These are phyloP conservation scores for Nycteola revayana DNA, from an alignment of 2,888 invertebrate species.

Conservation along the genomic window DNA sequence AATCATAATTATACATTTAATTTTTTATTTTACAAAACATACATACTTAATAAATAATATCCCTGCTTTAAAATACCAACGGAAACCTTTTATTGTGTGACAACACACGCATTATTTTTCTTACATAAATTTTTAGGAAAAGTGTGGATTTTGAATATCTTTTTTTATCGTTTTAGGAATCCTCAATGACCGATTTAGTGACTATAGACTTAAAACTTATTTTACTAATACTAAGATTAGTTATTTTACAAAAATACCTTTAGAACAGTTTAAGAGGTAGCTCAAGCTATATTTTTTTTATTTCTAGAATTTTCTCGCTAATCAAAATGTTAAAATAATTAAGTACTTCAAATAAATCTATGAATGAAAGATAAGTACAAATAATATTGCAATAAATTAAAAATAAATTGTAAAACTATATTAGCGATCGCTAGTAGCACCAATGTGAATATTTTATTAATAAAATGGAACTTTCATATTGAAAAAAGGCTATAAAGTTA, in stretches of 20 bases:
- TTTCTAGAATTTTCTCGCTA: conserved; percentile 46
- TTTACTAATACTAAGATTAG: conserved; percentile 56
- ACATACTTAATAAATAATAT: not conserved
- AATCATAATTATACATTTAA: too few relatives aligned
- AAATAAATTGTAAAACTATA: conserved; percentile 39
- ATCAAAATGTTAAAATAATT: conserved; percentile 48
- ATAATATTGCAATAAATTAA: conserved; percentile 29
- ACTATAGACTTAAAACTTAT: conserved; percentile 39
- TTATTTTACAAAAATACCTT: conserved; percentile 72
- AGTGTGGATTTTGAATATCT: conserved; percentile 50
- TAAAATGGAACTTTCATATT: conserved; percentile 30
- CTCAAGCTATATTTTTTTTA: conserved; percentile 54
- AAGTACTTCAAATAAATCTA: conserved; percentile 56
- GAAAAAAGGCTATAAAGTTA: conserved; percentile 14
- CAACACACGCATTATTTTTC: conserved; percentile 18
- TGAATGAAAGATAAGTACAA: conserved; percentile 37
- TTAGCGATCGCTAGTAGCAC: conserved; percentile 69
- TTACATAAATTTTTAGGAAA: conserved; percentile 47
- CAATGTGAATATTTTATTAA: conserved; percentile 56
- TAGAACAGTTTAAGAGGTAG: conserved; percentile 74
- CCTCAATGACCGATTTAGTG: conserved; percentile 44
- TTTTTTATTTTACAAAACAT: too few relatives aligned
- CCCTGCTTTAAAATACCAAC: conserved; percentile 16
- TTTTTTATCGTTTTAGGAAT: conserved; percentile 51
- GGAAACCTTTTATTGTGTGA: conserved; percentile 10